Evolutionary conservation across 2,888 invertebrate species (phyloP).

Genomic region (Allolobophora icterica): DNA sequence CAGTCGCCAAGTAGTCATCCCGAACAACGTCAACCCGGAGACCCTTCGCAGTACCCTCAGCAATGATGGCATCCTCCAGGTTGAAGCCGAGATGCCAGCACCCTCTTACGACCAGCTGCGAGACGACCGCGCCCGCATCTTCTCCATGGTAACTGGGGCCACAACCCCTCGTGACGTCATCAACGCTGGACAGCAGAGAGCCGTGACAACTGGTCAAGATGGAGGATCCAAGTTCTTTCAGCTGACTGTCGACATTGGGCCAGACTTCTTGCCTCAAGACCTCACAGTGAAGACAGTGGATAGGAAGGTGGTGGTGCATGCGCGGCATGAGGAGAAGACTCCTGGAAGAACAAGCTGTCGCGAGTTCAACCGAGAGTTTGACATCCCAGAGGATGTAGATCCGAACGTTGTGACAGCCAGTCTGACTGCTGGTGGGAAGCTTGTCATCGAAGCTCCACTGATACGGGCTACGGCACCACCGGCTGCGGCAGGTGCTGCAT

Average conservation of each 20-base stretch:
- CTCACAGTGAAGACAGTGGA: conserved; percentile 63
- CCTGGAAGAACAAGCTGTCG: conserved; percentile 60
- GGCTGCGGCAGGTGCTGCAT: background rate
- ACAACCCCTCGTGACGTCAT: conserved; percentile 6
- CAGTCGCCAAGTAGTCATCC: conserved; percentile 49
- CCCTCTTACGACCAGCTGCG: conserved; percentile 46
- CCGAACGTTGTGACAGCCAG: conserved; percentile 61
- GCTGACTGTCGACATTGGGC: conserved; percentile 58
- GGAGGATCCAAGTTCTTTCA: conserved; percentile 49
- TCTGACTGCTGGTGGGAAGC: conserved; percentile 60
- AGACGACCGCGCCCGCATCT: background rate
- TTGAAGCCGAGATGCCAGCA: conserved; percentile 45
- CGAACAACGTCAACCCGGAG: conserved; percentile 46
- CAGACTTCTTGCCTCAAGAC: conserved; percentile 62
- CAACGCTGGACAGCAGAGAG: background rate
- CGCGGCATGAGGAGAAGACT: conserved; percentile 61
- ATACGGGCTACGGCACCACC: background rate
- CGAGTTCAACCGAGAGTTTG: conserved; percentile 64
- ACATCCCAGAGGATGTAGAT: conserved; percentile 62
- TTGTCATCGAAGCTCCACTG: conserved; percentile 63
- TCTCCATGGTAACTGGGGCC: background rate
- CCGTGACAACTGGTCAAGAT: background rate
- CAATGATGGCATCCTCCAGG: conserved; percentile 50
- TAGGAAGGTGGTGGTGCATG: conserved; percentile 61
- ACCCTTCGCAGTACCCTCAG: conserved; percentile 47